Evolutionary conservation across 2,113 vertebrate species (phyloP).

Genomic region (Noctilio leporinus): DNA sequence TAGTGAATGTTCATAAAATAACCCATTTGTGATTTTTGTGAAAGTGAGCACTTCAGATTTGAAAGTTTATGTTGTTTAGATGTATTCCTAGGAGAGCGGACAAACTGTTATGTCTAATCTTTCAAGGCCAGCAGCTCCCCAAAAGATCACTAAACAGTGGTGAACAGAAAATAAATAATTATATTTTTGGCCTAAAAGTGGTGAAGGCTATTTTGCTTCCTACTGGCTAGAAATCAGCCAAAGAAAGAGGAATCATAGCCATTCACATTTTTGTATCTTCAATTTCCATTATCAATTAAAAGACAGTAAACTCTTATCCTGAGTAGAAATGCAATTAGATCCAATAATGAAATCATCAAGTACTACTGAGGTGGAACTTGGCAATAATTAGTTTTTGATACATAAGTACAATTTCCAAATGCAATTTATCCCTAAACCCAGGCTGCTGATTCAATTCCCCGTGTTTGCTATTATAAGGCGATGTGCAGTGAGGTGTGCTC

Average conservation of each 20-base stretch:
- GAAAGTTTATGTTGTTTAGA: not conserved
- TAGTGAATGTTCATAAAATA: not conserved
- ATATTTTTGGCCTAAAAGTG: not conserved
- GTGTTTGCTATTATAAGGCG: conserved; percentile 56
- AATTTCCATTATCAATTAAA: conserved; percentile 76
- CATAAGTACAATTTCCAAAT: conserved; percentile 79
- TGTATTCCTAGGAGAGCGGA: not conserved
- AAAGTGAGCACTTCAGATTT: not conserved
- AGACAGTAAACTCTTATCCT: conserved; percentile 69
- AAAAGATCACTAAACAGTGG: not conserved
- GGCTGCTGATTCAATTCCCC: conserved; percentile 64
- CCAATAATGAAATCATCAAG: conserved; percentile 79
- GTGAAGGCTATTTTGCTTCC: conserved; percentile 3
- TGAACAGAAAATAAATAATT: not conserved
- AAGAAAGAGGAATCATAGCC: not conserved
- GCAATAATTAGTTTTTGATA: conserved; percentile 80
- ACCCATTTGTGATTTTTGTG: not conserved
- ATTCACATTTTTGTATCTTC: conserved; percentile 67
- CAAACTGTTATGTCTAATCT: not conserved
- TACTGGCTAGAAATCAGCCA: not conserved
- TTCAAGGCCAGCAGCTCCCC: not conserved
- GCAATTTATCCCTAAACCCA: conserved; percentile 71
- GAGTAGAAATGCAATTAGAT: conserved; percentile 75
- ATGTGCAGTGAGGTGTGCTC: conserved; percentile 38
- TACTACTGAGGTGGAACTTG: conserved; percentile 74